phyloP scores from a whole-genome alignment of 2,797 vertebrate species.

The Thalassophryne amazonica region DNA sequence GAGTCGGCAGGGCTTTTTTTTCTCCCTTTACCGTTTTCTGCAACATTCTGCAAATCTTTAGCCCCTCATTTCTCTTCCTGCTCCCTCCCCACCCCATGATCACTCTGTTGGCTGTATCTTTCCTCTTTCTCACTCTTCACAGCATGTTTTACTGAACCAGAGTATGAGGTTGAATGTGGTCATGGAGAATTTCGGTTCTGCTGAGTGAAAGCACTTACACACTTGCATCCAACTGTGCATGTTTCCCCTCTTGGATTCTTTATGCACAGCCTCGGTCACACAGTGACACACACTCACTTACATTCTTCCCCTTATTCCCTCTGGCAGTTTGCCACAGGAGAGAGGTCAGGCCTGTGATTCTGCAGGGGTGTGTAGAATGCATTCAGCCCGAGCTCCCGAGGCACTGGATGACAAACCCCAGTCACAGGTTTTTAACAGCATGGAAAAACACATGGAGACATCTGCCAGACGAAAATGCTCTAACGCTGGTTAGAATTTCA shows the following conservation, averaged over 20 bases:
- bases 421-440: slow-evolving; percentile 69
- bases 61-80: slow-evolving; percentile 22
- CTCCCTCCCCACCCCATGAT: slow-evolving; percentile 11
- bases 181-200: slow-evolving; percentile 54
- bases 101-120: slow-evolving; percentile 32
- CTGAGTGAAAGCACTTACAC: slow-evolving; percentile 36
- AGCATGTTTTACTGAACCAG: slow-evolving; percentile 64
- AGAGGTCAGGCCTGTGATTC: slow-evolving; percentile 80
- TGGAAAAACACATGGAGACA: slow-evolving; percentile 73
- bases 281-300: slow-evolving; percentile 26
- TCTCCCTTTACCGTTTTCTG: slow-evolving; percentile 17
- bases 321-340: slow-evolving; percentile 73
- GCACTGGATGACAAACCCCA: slow-evolving; percentile 71
- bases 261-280: slow-evolving; percentile 33
- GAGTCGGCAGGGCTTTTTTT: slow-evolving; percentile 53
- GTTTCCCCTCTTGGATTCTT: slow-evolving; percentile 14
- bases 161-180: slow-evolving; percentile 46
- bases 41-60: slow-evolving; percentile 45
- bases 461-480: slow-evolving; percentile 61
- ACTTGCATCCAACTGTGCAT: slow-evolving; percentile 23
- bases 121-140: slow-evolving; percentile 30
- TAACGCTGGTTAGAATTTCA: slow-evolving; percentile 47
- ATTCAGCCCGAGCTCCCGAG: slow-evolving; percentile 67
- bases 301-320: slow-evolving; percentile 57
- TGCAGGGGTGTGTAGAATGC: slow-evolving; percentile 76